Evolutionary conservation across 2,888 invertebrate species (phyloP).

Genomic region (Belgica antarctica): DNA sequence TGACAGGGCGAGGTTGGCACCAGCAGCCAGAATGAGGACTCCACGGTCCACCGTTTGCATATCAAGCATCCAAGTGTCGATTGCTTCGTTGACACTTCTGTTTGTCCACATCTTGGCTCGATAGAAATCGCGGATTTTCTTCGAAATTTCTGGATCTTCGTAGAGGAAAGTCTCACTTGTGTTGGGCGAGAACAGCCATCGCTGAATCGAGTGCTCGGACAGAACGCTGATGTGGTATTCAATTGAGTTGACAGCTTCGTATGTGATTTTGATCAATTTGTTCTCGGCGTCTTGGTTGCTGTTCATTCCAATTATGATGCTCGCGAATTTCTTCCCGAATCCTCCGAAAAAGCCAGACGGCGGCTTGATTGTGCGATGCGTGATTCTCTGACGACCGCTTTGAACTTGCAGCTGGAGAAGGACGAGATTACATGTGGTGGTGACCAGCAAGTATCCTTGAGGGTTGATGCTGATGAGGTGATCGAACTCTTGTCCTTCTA

Average conservation of each 20-base stretch:
- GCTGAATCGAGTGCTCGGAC: constrained; percentile 76
- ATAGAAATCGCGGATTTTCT: constrained; percentile 69
- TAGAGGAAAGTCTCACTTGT: constrained; percentile 68
- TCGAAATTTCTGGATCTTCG: constrained; percentile 69
- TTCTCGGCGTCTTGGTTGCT: constrained; percentile 53
- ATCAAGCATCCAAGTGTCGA: constrained; percentile 74
- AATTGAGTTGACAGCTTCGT: constrained; percentile 54
- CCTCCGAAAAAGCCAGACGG: constrained; percentile 85
- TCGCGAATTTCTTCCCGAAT: constrained; percentile 65
- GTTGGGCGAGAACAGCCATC: constrained; percentile 70
- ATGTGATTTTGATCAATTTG: constrained; percentile 67
- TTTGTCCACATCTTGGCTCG: constrained; percentile 67
- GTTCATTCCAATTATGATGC: constrained; percentile 54
- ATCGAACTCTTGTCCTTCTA: constrained; percentile 86
- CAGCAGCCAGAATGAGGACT: constrained; percentile 68
- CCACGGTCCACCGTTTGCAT: constrained; percentile 67
- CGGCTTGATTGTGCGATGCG: constrained; percentile 67
- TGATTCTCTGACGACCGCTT: constrained; percentile 68
- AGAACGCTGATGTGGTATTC: constrained; percentile 67
- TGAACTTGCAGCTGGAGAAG: constrained; percentile 63
- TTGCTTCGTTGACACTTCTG: constrained; percentile 56
- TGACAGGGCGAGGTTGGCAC: constrained; percentile 65
- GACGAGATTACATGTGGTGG: constrained; percentile 86
- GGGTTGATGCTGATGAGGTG: constrained; percentile 66
- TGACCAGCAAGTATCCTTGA: constrained; percentile 79